These are phyloP conservation scores for Leucosticte australis DNA, from an alignment of 2,113 vertebrate species.

Conservation along the genomic window DNA sequence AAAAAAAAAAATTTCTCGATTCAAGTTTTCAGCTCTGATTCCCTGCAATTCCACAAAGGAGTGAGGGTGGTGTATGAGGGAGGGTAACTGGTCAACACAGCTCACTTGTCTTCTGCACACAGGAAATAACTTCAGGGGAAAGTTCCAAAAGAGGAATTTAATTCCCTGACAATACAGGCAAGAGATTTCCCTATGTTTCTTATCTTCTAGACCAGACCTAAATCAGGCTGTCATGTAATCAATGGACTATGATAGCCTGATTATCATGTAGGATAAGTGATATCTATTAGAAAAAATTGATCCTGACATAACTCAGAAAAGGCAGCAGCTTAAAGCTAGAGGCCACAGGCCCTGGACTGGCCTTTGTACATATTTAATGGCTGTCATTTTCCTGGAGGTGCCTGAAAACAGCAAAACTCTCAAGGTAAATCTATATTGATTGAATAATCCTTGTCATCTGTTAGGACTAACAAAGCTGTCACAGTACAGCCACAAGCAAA, in stretches of 20 bases:
- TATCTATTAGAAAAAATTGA: slow-evolving; percentile 77
- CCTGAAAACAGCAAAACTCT: slow-evolving; percentile 69
- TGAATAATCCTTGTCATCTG: slow-evolving; percentile 85
- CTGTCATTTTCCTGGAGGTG: slow-evolving; percentile 70
- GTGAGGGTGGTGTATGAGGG: not conserved
- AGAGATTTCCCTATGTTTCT: slow-evolving; percentile 61
- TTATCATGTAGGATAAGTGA: slow-evolving; percentile 77
- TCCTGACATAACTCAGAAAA: slow-evolving; percentile 71
- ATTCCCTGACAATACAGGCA: not conserved
- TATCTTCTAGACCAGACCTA: slow-evolving; percentile 64
- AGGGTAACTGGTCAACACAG: not conserved
- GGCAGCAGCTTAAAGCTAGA: slow-evolving; percentile 65
- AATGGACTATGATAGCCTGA: slow-evolving; percentile 73
- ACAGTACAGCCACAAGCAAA: slow-evolving; percentile 78
- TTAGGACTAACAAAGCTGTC: slow-evolving; percentile 86
- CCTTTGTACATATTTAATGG: slow-evolving; percentile 73
- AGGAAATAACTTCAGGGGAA: not conserved
- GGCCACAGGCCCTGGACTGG: slow-evolving; percentile 50
- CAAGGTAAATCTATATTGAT: slow-evolving; percentile 77
- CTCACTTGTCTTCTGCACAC: not conserved
- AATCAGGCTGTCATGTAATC: slow-evolving; percentile 73
- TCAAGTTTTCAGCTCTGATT: not conserved
- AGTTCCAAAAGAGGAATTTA: slow-evolving; percentile 25
- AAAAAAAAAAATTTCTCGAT: not conserved
- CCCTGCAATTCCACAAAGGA: not conserved